Base-by-base conservation (phyloP, 2,888 invertebrate species). In the Pandemis corylana region DNA sequence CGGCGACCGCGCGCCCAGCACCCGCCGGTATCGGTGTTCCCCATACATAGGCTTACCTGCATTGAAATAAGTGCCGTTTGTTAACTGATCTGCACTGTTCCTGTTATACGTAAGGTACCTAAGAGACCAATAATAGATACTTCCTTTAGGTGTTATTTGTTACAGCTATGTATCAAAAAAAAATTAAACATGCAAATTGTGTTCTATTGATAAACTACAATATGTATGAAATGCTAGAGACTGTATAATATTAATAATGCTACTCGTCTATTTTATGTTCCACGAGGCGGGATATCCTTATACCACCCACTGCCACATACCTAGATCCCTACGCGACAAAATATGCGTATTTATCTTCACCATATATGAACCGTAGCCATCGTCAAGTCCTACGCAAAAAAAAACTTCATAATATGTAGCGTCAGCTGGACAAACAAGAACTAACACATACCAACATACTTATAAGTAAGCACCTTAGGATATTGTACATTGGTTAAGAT, bases 21-120 rank as follows among this genome's bases (percentile, higher is more conserved):
- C 80, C 83, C 80, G 80, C 82, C 84, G 81, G 86, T 84, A 84
- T 82, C 72, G 76, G 77, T 80, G 76, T 78, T 78, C 77, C 76
- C 75, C 71, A 76, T 80, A 79, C 81, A 81, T 80, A 82, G 79
- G 82, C 83, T 80, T 83, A 85, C 78, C 80, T 78, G 76, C 78
- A 73, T 77, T 77, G 76, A 88, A 90, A 88, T 88, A 87, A 88
- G 86, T 84, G 79, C 85, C 81, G 81, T 84, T 82, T 82, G 78
- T 76, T 77, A 72, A 76, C 75, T 76, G 76, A 77, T 66, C 51
- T 51, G 49, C 65, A 56, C 42, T 61, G 70, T 66, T 74, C 65
- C 74, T 70, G 74, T 74, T 71, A 71, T 42, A 46, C 65, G 56
- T 51, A 46, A 71, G 59, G 61, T 51, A 44, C 20, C 46, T 3